A percentile compares a stretch with the other conserved stretches of the same genome.
Conservation (phyloP, 2,113 vertebrate genomes). For the Syngnathus typhle region DNA sequence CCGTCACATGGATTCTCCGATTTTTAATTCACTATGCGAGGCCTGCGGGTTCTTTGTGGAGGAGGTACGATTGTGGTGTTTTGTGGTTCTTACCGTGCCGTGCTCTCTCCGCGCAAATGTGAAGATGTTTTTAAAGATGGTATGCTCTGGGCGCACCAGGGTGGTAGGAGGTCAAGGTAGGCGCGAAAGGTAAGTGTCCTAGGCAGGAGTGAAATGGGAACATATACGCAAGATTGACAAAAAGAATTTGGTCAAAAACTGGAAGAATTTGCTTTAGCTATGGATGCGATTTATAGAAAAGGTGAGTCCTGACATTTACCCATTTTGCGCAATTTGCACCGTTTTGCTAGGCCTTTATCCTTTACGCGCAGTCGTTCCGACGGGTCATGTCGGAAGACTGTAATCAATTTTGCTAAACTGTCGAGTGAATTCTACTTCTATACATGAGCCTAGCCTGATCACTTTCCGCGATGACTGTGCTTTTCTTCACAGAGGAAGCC, state of each 20-base stretch:
- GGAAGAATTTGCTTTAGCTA: not conserved
- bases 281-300: not conserved
- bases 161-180: not conserved
- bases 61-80: constrained; percentile 22
- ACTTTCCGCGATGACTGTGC: constrained; percentile 54
- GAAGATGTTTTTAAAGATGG: constrained; percentile 23
- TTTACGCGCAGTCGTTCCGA: too few relatives aligned
- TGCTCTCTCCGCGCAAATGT: not conserved
- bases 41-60: constrained; percentile 41
- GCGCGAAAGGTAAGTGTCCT: not conserved
- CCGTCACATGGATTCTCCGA: constrained; percentile 25
- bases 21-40: constrained; percentile 39
- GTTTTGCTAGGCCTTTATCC: constrained; percentile 67
- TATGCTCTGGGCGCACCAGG: not conserved
- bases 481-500: constrained; percentile 73
- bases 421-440: not conserved
- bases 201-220: not conserved
- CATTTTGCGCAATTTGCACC: constrained; percentile 50
- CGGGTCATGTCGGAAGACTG: not conserved
- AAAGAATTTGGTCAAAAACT: too few relatives aligned
- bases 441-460: constrained; percentile 23
- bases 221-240: not conserved
- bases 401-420: too few relatives aligned
- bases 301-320: not conserved
- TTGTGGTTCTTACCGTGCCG: constrained; percentile 15